Conservation (phyloP, 2,888 invertebrate genomes). For the Ophion ventricosus region DNA sequence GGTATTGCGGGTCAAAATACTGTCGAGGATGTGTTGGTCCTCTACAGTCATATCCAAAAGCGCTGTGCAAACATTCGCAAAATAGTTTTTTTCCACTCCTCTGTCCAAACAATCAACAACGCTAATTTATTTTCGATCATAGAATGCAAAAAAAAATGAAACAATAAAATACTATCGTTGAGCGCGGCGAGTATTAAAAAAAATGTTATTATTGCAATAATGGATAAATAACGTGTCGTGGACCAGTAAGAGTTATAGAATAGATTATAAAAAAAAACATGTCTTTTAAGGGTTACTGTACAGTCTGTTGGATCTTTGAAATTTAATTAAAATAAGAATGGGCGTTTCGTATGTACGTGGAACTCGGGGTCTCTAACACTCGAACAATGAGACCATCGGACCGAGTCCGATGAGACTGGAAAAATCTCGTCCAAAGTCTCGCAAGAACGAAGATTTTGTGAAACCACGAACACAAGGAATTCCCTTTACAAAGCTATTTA, state of each 20-base stretch:
- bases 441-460: constrained; percentile 10
- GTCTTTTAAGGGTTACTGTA: not conserved
- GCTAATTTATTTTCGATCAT: not conserved
- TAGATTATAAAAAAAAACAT: not conserved
- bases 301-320: constrained; percentile 32
- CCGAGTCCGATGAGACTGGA: constrained; percentile 48
- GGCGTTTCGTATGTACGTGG: not conserved
- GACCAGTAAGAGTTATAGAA: not conserved
- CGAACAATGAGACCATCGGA: constrained; percentile 60
- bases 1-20: not conserved
- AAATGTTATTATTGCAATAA: not conserved
- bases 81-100: not conserved
- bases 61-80: not conserved
- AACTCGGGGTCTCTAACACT: constrained; percentile 43
- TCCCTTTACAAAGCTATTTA: not conserved
- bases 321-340: constrained; percentile 58
- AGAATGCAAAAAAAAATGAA: not conserved
- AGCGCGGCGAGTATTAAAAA: not conserved
- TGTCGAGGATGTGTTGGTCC: not conserved
- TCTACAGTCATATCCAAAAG: constrained; percentile 10
- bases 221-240: not conserved
- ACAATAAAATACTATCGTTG: too few relatives aligned
- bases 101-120: not conserved
- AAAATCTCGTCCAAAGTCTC: constrained; percentile 5
- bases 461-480: not conserved